Evolutionary conservation across 1,140 invertebrate genomes (phyloP).

Genomic region (Gonioctena quinquepunctata): DNA sequence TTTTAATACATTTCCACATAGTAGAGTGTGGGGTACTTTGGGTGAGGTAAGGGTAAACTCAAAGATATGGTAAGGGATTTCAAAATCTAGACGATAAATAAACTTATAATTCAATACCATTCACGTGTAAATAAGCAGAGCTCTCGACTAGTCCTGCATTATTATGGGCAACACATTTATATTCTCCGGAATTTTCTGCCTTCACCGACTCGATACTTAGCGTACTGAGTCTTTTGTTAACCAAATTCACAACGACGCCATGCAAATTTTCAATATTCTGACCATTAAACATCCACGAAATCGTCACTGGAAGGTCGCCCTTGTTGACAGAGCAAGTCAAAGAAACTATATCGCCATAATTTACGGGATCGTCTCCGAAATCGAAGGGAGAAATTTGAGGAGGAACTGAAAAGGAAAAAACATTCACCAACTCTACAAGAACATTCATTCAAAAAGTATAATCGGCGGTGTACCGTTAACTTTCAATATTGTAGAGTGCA

Average conservation of each 20-base stretch:
- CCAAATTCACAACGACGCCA: constrained; percentile 66
- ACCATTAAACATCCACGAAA: constrained; percentile 61
- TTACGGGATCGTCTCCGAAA: constrained; percentile 67
- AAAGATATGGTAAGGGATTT: too few species aligned
- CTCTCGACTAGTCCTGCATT: constrained; percentile 60
- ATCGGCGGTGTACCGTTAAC: constrained; percentile 67
- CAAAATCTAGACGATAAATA: too few species aligned
- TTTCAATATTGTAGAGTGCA: constrained; percentile 69
- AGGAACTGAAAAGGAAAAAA: constrained; percentile 58
- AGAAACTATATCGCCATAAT: constrained; percentile 67
- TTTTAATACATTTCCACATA: too few species aligned
- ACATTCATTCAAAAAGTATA: neutral
- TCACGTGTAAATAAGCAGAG: constrained; percentile 62
- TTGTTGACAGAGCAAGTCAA: constrained; percentile 67
- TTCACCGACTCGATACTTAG: constrained; percentile 71
- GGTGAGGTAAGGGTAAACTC: too few species aligned
- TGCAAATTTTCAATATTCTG: constrained; percentile 41
- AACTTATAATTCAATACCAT: too few species aligned
- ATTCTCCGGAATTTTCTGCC: constrained; percentile 73
- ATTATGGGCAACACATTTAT: constrained; percentile 73
- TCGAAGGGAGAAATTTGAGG: constrained; percentile 68
- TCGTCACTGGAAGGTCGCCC: constrained; percentile 69
- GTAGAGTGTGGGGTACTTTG: too few species aligned
- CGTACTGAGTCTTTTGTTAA: constrained; percentile 71
- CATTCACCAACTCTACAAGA: neutral